Conservation (phyloP, 1,140 invertebrate species). For the Zaprionus davidi region DNA sequence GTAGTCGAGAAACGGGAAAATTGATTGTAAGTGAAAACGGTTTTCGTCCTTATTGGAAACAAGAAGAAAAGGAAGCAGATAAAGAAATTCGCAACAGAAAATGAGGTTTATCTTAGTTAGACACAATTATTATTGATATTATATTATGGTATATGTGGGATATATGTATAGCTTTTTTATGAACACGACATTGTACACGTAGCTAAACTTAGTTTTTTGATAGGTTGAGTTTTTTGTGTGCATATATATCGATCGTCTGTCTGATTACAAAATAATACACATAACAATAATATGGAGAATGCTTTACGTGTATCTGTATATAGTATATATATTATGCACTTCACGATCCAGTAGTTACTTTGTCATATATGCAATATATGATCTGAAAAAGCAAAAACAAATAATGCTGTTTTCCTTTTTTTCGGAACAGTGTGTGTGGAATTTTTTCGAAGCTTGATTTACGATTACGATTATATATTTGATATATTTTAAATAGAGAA, state of each 20-base stretch:
- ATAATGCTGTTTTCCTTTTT: slow-evolving; percentile 65
- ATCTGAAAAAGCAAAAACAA: slow-evolving; percentile 52
- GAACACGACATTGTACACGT: slow-evolving; percentile 23
- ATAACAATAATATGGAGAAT: slow-evolving; percentile 48
- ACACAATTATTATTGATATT: slow-evolving; percentile 51
- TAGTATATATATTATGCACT: slow-evolving; percentile 39
- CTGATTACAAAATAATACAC: slow-evolving; percentile 11
- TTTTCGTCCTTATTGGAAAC: slow-evolving; percentile 79
- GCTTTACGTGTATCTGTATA: slow-evolving; percentile 44
- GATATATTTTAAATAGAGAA: slow-evolving; percentile 71
- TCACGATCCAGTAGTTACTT: slow-evolving; percentile 80
- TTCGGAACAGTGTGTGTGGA: slow-evolving; percentile 71
- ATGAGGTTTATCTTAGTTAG: slow-evolving; percentile 64
- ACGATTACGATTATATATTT: slow-evolving; percentile 53
- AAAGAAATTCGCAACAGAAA: slow-evolving; percentile 19
- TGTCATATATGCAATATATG: slow-evolving; percentile 78
- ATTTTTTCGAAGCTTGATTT: slow-evolving; percentile 52
- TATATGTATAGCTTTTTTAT: slow-evolving; percentile 57
- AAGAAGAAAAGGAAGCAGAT: slow-evolving; percentile 7
- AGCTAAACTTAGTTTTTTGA: slow-evolving; percentile 67
- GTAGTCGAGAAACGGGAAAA: not conserved
- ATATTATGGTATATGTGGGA: slow-evolving; percentile 16
- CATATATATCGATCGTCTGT: slow-evolving; percentile 32
- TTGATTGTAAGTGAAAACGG: slow-evolving; percentile 53
- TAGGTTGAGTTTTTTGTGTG: slow-evolving; percentile 61